A percentile compares a stretch with the other conserved stretches of the same genome.
Conservation (phyloP, 2,888 invertebrate species). For the Luperina testacea region DNA sequence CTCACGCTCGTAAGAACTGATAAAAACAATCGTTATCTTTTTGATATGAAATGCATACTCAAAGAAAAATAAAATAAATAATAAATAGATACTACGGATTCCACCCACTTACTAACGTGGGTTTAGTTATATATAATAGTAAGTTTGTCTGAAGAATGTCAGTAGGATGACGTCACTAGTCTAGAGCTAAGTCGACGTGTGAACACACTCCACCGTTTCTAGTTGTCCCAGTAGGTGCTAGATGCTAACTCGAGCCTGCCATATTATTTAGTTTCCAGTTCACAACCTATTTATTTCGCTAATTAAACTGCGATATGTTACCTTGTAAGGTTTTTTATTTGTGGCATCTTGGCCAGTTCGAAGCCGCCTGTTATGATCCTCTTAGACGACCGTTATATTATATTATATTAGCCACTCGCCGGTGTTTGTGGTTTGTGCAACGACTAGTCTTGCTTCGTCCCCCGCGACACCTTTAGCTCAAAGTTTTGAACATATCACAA, state of each 20-base stretch:
- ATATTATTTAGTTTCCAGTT: not conserved
- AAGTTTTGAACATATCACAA: not conserved
- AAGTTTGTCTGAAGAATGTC: not conserved
- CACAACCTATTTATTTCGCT: not conserved
- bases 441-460: not conserved
- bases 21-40: not conserved
- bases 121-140: not conserved
- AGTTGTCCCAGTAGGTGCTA: no score
- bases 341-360: not conserved
- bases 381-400: not conserved
- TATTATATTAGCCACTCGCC: not conserved
- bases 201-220: not conserved
- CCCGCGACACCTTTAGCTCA: not conserved
- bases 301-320: not conserved
- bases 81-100: not conserved
- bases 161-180: constrained; percentile 14
- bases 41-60: not conserved
- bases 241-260: not conserved
- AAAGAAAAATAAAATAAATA: not conserved
- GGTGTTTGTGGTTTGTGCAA: not conserved
- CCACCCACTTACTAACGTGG: not conserved
- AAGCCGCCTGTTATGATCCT: not conserved
- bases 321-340: not conserved
- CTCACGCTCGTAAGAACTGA: not conserved
- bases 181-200: not conserved